Percentiles rank a stretch among this genome's conserved stretches.
Conservation (phyloP, 1,140 invertebrate species). For the Heterodera carotae region DNA sequence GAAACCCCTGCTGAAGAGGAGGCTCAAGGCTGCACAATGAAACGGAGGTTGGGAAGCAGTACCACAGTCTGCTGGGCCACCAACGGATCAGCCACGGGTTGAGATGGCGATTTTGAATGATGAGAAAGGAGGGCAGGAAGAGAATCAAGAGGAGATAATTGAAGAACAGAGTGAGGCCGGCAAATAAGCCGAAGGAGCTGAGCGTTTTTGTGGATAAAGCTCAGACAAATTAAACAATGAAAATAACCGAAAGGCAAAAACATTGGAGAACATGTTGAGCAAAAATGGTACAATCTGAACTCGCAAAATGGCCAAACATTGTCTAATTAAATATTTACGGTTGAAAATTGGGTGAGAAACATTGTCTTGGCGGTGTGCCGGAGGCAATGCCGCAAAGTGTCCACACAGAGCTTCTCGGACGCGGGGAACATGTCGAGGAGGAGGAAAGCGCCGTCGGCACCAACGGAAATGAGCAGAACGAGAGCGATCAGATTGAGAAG, state of each 20-base stretch:
- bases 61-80: conserved; percentile 33
- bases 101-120: conserved; percentile 52
- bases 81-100: conserved; percentile 34
- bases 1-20: background rate
- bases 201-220: conserved; percentile 22
- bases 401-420: conserved; percentile 37
- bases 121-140: conserved; percentile 58
- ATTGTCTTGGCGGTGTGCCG: conserved; percentile 57
- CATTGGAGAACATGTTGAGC: conserved; percentile 58
- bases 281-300: conserved; percentile 59
- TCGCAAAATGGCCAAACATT: conserved; percentile 33
- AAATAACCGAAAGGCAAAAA: conserved; percentile 59
- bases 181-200: conserved; percentile 63
- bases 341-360: conserved; percentile 65
- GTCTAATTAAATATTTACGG: conserved; percentile 10
- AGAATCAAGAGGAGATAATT: conserved; percentile 63
- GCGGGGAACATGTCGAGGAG: conserved; percentile 54
- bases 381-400: conserved; percentile 42
- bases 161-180: conserved; percentile 59
- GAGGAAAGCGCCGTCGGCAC: conserved; percentile 63
- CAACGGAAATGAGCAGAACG: conserved; percentile 60
- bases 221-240: background rate
- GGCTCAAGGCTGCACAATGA: background rate
- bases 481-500: conserved; percentile 63
- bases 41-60: conserved; percentile 25